Base-by-base conservation (phyloP, 1,140 invertebrate species). In the Megathymus violae region DNA sequence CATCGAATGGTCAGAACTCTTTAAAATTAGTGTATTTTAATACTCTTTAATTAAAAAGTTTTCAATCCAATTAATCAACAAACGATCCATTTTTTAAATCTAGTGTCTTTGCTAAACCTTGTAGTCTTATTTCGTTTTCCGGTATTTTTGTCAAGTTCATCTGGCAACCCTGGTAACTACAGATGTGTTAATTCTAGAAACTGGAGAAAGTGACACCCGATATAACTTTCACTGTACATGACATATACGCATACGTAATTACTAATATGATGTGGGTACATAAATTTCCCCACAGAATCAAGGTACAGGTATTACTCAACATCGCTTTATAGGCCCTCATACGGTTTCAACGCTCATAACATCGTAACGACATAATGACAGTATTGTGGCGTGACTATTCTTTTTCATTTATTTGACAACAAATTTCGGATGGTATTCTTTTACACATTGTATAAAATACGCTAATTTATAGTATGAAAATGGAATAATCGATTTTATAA, bases 161-260 rank as follows among this genome's bases (percentile, higher is more conserved):
- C 34, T 36, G 52, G 5, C 40, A 59, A 34, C 46, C 34, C 41
- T 36, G 46, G 46, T 47, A 36, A 41, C 36, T 43, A 54, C 38
- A 47, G 15, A 59, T 59, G 31, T 31, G 46, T 43, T 59, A 59
- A 59, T 59, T 59, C 27, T 47, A 46, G 43, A 36, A 47, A 59
- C 43, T 19, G 43, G 46, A 59, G 56, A 59, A 59, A 59, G 56
- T 59, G 56, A 59, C 43, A 58, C 14, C 22, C 7, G 43, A 47
- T 59, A 58, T 46, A 44, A 59, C 56, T 59, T 59, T 59, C 56
- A 10, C 56, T 59, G 41, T 17, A 47, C 31, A 59, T 59, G 11
- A 14, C 56, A 36, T 47, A 56, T 48, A 36, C 14, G 17, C 36
- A 15, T 38, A 19, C 17, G 56, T 59, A 59, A 59, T 59, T 59